Evolutionary conservation across 2,797 vertebrate genomes (phyloP), one percentile per base, ranked within the genome.

Genomic region (Paratrypauchen microcephalus): DNA sequence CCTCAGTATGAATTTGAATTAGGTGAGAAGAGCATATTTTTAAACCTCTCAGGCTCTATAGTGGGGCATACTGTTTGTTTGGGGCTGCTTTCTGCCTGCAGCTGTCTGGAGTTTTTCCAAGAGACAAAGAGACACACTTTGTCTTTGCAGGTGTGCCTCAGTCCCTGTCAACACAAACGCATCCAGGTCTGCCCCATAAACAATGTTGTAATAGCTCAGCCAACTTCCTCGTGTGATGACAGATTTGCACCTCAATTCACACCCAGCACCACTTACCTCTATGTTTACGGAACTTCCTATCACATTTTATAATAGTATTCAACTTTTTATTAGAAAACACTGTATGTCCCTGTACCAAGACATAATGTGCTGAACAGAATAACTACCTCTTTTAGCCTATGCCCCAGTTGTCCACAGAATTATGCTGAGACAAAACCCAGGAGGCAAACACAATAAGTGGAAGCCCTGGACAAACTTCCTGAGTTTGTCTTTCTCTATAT

Each of bases 401-500:
- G 55, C 13, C 5, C 6, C 0, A 54, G 68, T 75, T 74, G 66
- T 81, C 57, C 59, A 8, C 66, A 50, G 50, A 77, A 39, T 13
- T 62, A 15, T 54, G 26, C 66, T 30, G 52, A 62, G 41, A 54
- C 55, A 50, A 79, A 84, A 28, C 55, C 66, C 47, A 19, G 2
- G 30, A 76, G 65, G 64, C 59, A 48, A 74, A 77, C 19, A 69
- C 81, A 87, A 74, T 85, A 52, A 36, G 23, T 67, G 75, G 79
- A 86, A 75, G 75, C 57, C 19, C 61, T 45, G 57, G 55, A 59
- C 73, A 78, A 80, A 87, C 81, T 74, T 88, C 83, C 86, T 83
- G 82, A 77, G 68, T 69, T 71, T 68, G 71, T 74, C 61, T 52
- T 21, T 32, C 19, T 15, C n/a, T 66, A 56, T 77, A 66, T 78